Percentiles rank a stretch among this genome's conserved stretches.
These are phyloP conservation scores for Meles meles DNA, from an alignment of 2,113 vertebrate genomes.

Conservation along the genomic window DNA sequence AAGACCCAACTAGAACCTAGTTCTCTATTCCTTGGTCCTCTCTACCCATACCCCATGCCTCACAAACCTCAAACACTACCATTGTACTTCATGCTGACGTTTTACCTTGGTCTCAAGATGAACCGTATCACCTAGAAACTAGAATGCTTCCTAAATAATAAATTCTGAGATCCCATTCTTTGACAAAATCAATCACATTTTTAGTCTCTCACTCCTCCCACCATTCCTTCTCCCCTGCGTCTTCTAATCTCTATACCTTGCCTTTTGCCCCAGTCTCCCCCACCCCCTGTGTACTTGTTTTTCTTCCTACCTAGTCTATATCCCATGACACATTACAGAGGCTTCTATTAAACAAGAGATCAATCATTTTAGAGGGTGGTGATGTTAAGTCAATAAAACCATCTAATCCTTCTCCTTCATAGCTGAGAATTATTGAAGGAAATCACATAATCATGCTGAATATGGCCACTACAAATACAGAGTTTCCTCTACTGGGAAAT, in stretches of 20 bases:
- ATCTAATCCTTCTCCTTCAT: background rate
- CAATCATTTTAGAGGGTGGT: background rate
- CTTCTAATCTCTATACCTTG: background rate
- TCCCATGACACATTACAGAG: background rate
- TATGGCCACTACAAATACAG: background rate
- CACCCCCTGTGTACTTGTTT: background rate
- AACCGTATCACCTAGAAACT: background rate
- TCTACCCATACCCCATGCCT: background rate
- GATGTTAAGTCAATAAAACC: background rate
- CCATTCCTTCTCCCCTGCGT: background rate
- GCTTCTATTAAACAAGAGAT: background rate
- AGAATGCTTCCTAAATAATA: background rate
- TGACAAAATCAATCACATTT: background rate
- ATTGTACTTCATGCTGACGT: background rate
- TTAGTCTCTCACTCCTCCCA: background rate
- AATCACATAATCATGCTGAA: background rate
- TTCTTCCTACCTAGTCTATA: background rate
- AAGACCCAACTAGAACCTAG: background rate
- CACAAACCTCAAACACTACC: background rate
- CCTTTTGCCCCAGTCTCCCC: background rate
- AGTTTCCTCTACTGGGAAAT: background rate
- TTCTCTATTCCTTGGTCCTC: background rate
- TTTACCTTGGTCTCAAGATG: background rate
- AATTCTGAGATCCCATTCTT: background rate
- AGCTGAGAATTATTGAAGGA: background rate